Evolutionary conservation across 2,797 vertebrate species (phyloP), one percentile per base, ranked within the genome.

Genomic region (Sebastes kiyomatsui): DNA sequence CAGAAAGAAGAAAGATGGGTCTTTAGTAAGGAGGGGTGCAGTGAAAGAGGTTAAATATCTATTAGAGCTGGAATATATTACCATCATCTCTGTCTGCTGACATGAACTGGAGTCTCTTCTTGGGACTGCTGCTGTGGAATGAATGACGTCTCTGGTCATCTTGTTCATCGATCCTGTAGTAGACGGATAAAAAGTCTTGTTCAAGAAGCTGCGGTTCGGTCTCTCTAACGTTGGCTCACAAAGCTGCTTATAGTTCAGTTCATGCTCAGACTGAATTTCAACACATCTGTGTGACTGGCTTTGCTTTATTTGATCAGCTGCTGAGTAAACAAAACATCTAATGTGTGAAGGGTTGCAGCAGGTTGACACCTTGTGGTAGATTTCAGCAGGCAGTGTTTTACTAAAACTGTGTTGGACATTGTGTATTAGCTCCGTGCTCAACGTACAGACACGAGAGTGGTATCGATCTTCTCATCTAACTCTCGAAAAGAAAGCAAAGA

Each of bases 41-140:
- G 16, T 46, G 42, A 0, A 46, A 46, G 14, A 46, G 42, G 16
- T 46, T 46, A 46, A 46, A 46, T 18, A n/a, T 52, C 49, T 52
- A 52, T 52, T 52, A 52, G 18, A 52, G 49, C 20, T 52, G 20
- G 18, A 52, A 20, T 52, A 52, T n/a, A n/a, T 52, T n/a, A 52
- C 97, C 97, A 90, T 96, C 95, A 3, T 30, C 55, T 82, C 94
- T 94, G 56, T 96, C 95, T 28, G 93, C 49, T 55, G 96, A 92
- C 10, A 84, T 79, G 80, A 98, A 97, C 80, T 97, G 97, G 71
- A 99, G 96, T 77, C 94, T 97, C 89, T 96, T 98, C 77, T 96
- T 96, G 33, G 97, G 93, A 76, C 87, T 96, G 89, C 88, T 70
- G 91, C 67, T 95, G 42, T 84, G 96, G 92, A 94, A 89, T 54